Evolutionary conservation across 2,888 invertebrate genomes (phyloP).

Genomic region (Phrixothrix hirtus): DNA sequence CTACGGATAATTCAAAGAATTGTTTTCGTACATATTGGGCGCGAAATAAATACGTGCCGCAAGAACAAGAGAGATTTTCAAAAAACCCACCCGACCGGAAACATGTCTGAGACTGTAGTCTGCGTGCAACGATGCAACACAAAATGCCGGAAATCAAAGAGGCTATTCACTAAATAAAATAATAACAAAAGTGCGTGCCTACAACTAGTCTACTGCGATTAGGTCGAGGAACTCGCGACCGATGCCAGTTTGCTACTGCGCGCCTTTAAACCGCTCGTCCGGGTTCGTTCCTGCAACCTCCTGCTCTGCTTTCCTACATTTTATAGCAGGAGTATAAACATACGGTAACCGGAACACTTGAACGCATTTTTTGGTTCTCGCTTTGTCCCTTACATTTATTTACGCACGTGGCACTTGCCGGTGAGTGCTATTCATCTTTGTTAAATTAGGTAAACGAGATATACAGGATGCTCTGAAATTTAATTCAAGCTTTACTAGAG

Average conservation of each 20-base stretch:
- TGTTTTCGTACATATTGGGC: not conserved
- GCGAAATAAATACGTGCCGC: not conserved
- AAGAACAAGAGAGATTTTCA: not conserved
- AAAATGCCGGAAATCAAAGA: conserved; percentile 34
- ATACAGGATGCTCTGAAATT: too few relatives aligned
- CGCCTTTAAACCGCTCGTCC: conserved; percentile 12
- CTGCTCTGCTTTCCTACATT: conserved; percentile 23
- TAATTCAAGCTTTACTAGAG: too few relatives aligned
- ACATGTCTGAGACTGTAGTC: conserved; percentile 14
- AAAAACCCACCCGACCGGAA: conserved; percentile 20
- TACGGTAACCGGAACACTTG: conserved; percentile 13
- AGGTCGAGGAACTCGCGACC: conserved; percentile 40
- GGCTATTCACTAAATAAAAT: conserved; percentile 18
- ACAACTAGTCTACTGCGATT: conserved; percentile 37
- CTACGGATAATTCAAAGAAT: too few relatives aligned
- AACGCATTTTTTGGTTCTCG: conserved; percentile 3
- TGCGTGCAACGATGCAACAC: conserved; percentile 27
- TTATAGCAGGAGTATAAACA: conserved; percentile 16
- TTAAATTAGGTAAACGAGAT: too few relatives aligned
- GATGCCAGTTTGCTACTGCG: conserved; percentile 27
- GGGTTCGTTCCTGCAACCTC: conserved; percentile 23
- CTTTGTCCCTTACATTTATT: not conserved
- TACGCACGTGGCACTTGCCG: not conserved
- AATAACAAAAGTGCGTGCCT: conserved; percentile 37
- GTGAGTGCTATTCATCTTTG: too few relatives aligned